Base-by-base conservation (phyloP, 1,140 invertebrate species). In the Popillia japonica region DNA sequence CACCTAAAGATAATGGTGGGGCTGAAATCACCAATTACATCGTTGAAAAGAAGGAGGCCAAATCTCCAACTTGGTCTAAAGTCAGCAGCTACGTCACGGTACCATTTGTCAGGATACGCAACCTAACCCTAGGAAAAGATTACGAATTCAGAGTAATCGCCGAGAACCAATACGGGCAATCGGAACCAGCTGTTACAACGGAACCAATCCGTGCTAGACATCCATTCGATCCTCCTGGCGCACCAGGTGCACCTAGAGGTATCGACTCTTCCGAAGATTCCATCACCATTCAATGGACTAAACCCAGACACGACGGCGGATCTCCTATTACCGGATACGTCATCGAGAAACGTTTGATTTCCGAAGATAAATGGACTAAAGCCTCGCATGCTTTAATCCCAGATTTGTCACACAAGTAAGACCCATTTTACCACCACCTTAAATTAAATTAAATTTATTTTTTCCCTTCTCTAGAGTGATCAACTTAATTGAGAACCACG, bases 131-230 rank as follows among this genome's bases (percentile, higher is more conserved):
- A 22, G 97, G 96, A 44, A 92, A 92, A 80, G 93, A 96, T 41
- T 99, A 99, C 86, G 98, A 99, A 81, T 99, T 99, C 92, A 91
- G 98, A 78, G 98, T 99, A 1, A 94, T 97, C 90, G 98, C 98
- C 76, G 98, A 99, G 87, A 99, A 99, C 88, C 93, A 96, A 83
- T 97, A 98, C 84, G 98, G 98, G 48, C 92, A 95, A 77, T 98
- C 97, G 34, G 98, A 99, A 81, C 96, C 97, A 7, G 94, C 94
- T 9, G 91, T 91, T 41, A 98, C 96, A 0, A 91, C 90, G 17
- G 95, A 98, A 86, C 94, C 97, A 11, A 95, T 99, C 81, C 92
- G 92, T 80, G 97, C 98, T 0, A 96, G 96, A 89, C 95, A 98
- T 94, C 97, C 98, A 83, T 99, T 98, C 88, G 91, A 98, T 90